Evolutionary conservation across 2,797 vertebrate species (phyloP).

Genomic region (Xenentodon cancila): DNA sequence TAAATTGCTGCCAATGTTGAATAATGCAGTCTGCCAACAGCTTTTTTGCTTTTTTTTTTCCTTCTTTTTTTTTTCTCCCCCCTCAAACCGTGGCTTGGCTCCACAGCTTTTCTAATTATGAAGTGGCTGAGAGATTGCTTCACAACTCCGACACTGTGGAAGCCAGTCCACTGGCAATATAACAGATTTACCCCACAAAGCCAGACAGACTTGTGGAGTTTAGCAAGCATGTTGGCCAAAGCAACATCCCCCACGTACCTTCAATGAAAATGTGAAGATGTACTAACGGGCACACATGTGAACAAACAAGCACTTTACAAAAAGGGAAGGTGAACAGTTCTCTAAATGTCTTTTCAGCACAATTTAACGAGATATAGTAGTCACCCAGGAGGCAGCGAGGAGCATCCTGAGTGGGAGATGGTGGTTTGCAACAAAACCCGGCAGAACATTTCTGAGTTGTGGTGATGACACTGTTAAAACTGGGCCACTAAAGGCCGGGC

Average conservation of each 20-base stretch:
- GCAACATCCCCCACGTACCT: constrained; percentile 28
- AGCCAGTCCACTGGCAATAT: constrained; percentile 46
- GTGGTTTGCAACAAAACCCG: constrained; percentile 77
- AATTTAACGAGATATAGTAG: constrained; percentile 79
- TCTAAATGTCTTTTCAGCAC: constrained; percentile 66
- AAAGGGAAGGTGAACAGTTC: constrained; percentile 64
- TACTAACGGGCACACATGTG: constrained; percentile 23
- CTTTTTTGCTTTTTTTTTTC: constrained; percentile 22
- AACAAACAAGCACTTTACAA: constrained; percentile 52
- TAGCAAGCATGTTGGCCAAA: constrained; percentile 47
- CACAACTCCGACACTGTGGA: constrained; percentile 46
- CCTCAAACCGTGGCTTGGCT: constrained; percentile 66
- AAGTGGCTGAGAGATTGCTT: constrained; percentile 67
- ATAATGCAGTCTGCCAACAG: constrained; percentile 71
- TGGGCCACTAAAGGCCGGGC: constrained; percentile 25
- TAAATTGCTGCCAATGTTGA: constrained; percentile 75
- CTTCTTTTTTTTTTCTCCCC: constrained; percentile 26
- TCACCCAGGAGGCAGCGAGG: constrained; percentile 68
- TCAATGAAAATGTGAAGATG: constrained; percentile 17
- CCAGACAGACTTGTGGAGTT: constrained; percentile 56
- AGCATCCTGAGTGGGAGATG: constrained; percentile 63
- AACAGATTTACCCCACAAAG: constrained; percentile 61
- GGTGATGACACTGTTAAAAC: constrained; percentile 67
- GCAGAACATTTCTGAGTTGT: constrained; percentile 67
- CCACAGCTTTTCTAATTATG: constrained; percentile 73